Base-by-base conservation (phyloP, 1,140 invertebrate species). In the Diploscapter pachys region DNA sequence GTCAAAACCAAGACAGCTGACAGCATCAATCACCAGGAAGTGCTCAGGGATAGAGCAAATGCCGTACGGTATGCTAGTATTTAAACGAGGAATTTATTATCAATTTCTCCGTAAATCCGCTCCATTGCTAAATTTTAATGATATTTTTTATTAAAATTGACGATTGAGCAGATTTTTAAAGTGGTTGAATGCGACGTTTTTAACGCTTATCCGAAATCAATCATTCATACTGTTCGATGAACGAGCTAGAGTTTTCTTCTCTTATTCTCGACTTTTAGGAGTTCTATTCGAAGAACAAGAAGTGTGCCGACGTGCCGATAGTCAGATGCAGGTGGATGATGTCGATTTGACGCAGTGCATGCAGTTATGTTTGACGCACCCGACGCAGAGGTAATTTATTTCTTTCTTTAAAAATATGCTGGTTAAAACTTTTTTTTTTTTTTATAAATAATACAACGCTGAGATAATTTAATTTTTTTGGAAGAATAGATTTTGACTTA, bases 261-360 rank as follows among this genome's bases (percentile, higher is more conserved):
- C 51, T 70, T 56, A 61, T 49, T 49, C 63, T 52, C 59, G 55
- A 13, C 50, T 61, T 61, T 70, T 59, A 6, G 68, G 56, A 8
- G 62, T 70, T 61, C 9, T 70, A 50, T 70, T 70, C 9, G 68
- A 70, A 61, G 68, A 70, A 70, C 11, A 61, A 6, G 68, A 59
- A 8, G 68, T 56, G 4, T 70, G 68, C 63, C 59, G 62, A 8
- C 4, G 53, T 5, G 56, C 6, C 51, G 3, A 70, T 3, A 59
- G 68, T n/a, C 31, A 56, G 9, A 57, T 69, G 53, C 31, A 9
- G 53, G 11, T 48, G 49, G 62, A 61, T 9, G 56, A 70, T 59
- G 3, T 70, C 9, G 56, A 70, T 4, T 49, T 70, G 9, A 11
- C 59, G n/a, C 53, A 70, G 6, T 70, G 68, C 53, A 70, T 70